Evolutionary conservation across 1,140 invertebrate genomes (phyloP).

Genomic region (Apolygus lucorum): DNA sequence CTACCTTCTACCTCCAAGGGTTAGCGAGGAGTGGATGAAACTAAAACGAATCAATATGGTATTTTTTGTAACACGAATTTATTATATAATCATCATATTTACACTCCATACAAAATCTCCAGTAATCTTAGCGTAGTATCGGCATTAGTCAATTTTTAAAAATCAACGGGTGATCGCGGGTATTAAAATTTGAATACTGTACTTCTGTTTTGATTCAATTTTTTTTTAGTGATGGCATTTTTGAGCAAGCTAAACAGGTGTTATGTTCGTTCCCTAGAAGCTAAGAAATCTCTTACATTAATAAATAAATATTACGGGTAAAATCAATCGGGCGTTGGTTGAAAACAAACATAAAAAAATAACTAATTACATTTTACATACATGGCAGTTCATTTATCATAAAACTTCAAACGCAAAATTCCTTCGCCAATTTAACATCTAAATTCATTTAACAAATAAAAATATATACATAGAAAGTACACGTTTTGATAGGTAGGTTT

Average conservation of each 20-base stretch:
- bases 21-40: no score
- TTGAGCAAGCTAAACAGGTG: neutral
- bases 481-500: no score
- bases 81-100: neutral
- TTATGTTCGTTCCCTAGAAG: neutral
- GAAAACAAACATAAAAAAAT: neutral
- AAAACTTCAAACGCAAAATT: constrained; percentile 4
- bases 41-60: no score
- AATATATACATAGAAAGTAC: no score
- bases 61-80: neutral
- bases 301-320: neutral
- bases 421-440: neutral
- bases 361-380: constrained; percentile 24
- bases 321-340: neutral
- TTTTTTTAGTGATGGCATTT: neutral
- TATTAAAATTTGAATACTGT: neutral
- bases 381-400: constrained; percentile 12
- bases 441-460: no score
- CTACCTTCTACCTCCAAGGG: no score
- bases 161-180: neutral
- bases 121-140: neutral
- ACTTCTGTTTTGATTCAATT: neutral
- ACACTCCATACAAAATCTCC: neutral
- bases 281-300: neutral
- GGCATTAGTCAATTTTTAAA: no score